A percentile compares a stretch with the other conserved stretches of the same genome.
Conservation (phyloP, 2,113 vertebrate species). For the Orientallactaga bullata region DNA sequence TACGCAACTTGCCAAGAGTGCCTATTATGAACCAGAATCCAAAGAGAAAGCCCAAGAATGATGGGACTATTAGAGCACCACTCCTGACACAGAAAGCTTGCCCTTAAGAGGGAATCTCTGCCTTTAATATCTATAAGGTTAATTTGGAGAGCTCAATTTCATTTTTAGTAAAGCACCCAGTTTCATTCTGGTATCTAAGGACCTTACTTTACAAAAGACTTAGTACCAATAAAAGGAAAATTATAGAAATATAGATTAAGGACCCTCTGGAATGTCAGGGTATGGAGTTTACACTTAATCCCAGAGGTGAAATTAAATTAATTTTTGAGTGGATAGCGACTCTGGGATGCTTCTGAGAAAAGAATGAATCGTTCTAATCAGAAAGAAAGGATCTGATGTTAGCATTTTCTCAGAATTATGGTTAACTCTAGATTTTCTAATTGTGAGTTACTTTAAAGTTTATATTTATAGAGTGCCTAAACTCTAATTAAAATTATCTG, state of each 20-base stretch:
- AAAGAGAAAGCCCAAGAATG: neutral
- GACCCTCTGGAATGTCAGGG: neutral
- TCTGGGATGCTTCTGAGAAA: neutral
- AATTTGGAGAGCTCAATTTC: neutral
- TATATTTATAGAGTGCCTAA: neutral
- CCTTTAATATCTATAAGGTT: neutral
- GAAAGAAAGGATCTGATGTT: constrained; percentile 2
- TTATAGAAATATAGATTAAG: neutral
- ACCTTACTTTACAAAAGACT: neutral
- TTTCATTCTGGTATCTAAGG: neutral
- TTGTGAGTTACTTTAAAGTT: neutral
- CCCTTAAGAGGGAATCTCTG: neutral
- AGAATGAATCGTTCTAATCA: neutral
- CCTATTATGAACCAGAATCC: neutral
- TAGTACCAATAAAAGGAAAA: constrained; percentile 9
- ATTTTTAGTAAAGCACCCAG: neutral
- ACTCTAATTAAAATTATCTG: neutral
- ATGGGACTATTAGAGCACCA: neutral
- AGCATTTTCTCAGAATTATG: constrained; percentile 36
- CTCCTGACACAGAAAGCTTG: neutral
- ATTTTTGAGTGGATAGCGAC: neutral
- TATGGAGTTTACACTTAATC: neutral
- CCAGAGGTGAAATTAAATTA: neutral
- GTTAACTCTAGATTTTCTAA: constrained; percentile 15
- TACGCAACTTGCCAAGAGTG: neutral